phyloP scores from a whole-genome alignment of 2,888 invertebrate genomes.

The Cephus pulcher region DNA sequence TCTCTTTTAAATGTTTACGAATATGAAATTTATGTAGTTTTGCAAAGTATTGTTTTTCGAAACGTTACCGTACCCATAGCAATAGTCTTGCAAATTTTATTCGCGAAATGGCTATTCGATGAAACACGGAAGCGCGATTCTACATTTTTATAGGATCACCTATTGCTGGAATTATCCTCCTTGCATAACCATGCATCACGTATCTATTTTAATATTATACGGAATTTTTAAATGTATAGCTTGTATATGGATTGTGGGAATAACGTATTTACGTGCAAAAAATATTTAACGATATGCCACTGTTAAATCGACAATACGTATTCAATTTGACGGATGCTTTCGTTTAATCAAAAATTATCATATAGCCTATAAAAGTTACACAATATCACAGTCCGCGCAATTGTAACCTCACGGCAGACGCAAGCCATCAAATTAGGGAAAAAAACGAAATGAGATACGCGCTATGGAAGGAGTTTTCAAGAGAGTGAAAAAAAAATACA shows the following conservation, averaged over 20 bases:
- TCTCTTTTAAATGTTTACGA: not conserved
- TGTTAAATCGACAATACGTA: not conserved
- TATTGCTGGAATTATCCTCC: not conserved
- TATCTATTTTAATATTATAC: not conserved
- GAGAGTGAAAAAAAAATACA: conserved; percentile 14
- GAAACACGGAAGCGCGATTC: not conserved
- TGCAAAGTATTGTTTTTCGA: not conserved
- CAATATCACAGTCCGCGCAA: too few species aligned
- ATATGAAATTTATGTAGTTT: not conserved
- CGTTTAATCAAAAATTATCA: not conserved
- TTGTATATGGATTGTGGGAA: not conserved
- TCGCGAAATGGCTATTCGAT: not conserved
- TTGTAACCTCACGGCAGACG: not conserved
- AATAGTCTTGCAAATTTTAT: not conserved
- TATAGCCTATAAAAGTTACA: not conserved
- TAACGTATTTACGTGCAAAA: not conserved
- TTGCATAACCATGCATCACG: not conserved
- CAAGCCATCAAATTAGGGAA: not conserved
- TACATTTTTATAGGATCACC: not conserved
- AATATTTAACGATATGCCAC: not conserved
- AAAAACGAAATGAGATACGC: not conserved
- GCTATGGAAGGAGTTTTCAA: not conserved
- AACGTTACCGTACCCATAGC: not conserved
- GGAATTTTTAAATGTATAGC: not conserved
- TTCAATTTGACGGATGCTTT: not conserved